Evolutionary conservation across 35 echinoderm and acorn worm species (phyloP).

Genomic region (Heliocidaris erythrogramma): DNA sequence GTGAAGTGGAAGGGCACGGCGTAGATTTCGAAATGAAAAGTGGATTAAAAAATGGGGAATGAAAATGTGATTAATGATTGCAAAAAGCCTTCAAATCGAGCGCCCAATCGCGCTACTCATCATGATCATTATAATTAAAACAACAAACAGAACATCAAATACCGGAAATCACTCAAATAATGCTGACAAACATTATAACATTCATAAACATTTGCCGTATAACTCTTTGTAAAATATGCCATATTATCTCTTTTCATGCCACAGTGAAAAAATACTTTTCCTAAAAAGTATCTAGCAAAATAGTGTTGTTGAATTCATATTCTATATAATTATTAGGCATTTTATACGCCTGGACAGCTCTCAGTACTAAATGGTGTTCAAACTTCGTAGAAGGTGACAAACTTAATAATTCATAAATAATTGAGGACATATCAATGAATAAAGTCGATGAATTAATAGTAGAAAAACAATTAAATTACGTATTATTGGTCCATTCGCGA

Average conservation of each 20-base stretch:
- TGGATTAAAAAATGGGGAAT: neutral
- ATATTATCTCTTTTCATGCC: neutral
- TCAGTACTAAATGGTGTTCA: neutral
- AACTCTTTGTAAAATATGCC: neutral
- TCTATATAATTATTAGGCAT: neutral
- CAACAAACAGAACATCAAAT: neutral
- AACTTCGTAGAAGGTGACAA: neutral
- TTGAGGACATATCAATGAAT: neutral
- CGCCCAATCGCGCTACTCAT: slow-evolving; percentile 2
- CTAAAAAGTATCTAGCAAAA: slow-evolving; percentile 3
- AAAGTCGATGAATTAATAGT: neutral
- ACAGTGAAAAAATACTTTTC: neutral
- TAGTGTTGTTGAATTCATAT: neutral
- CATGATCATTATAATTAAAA: neutral
- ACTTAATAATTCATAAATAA: neutral
- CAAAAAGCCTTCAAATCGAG: slow-evolving; percentile 31
- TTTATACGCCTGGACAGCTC: neutral
- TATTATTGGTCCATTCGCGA: neutral
- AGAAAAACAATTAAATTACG: neutral
- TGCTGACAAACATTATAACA: neutral
- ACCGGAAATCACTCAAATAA: neutral
- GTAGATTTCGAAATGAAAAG: neutral
- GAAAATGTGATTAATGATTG: neutral
- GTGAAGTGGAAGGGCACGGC: neutral
- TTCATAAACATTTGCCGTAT: neutral